Evolutionary conservation across 1,140 invertebrate species (phyloP).

Genomic region (Lepeophtheirus salmonis): DNA sequence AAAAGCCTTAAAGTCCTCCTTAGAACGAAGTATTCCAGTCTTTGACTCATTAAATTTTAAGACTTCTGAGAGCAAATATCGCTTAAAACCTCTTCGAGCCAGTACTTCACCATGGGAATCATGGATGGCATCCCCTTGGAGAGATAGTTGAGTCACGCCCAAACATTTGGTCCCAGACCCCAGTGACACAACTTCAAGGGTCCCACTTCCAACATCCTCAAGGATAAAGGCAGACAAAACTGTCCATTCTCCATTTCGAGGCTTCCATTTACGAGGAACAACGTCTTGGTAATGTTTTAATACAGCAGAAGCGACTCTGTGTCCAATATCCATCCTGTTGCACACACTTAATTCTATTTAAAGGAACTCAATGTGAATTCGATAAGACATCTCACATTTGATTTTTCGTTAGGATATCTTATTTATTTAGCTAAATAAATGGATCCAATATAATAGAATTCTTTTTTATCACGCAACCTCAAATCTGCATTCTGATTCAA

Average conservation of each 20-base stretch:
- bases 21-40: neutral
- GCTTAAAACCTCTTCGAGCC: constrained; percentile 53
- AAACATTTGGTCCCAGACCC: constrained; percentile 82
- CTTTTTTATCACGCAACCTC: no score
- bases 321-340: neutral
- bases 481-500: no score
- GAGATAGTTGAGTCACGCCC: constrained; percentile 33
- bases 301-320: neutral
- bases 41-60: constrained; percentile 23
- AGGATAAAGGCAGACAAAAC: constrained; percentile 50
- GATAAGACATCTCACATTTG: no score
- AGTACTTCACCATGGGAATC: constrained; percentile 84
- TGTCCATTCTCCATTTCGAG: constrained; percentile 54
- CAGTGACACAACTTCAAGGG: constrained; percentile 47
- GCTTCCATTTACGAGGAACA: constrained; percentile 67
- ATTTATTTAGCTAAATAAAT: no score
- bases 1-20: neutral
- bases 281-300: neutral
- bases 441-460: no score
- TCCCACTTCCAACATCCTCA: constrained; percentile 20
- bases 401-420: no score
- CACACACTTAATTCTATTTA: no score
- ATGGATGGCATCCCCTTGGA: constrained; percentile 50
- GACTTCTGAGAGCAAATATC: constrained; percentile 50
- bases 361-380: no score